phyloP scores from a whole-genome alignment of 2,797 vertebrate genomes.

The Chloroceryle inda region DNA sequence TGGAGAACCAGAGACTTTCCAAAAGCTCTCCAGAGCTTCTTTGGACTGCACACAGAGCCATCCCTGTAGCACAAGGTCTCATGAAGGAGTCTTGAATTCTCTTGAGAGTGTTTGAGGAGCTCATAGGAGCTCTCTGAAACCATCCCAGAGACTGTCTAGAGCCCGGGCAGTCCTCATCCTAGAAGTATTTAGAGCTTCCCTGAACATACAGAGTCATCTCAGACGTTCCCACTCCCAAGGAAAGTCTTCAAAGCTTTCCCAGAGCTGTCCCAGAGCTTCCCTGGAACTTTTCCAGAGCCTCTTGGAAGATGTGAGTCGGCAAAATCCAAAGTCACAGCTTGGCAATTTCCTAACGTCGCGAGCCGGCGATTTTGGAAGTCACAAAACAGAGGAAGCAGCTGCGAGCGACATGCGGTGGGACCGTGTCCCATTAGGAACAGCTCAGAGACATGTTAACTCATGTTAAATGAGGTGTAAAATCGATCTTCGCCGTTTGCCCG shows the following conservation, averaged over 20 bases:
- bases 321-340: background rate
- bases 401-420: background rate
- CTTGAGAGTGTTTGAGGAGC: background rate
- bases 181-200: background rate
- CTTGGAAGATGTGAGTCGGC: background rate
- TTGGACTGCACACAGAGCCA: background rate
- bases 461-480: constrained; percentile 55
- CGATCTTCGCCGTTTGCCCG: background rate
- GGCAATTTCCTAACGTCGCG: background rate
- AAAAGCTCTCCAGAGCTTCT: background rate
- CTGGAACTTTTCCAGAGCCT: background rate
- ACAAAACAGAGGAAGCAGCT: constrained; percentile 1
- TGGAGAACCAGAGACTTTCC: background rate
- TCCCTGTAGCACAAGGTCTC: background rate
- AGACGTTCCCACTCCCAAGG: background rate
- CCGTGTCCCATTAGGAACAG: background rate
- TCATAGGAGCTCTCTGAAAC: background rate
- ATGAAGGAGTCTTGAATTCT: background rate
- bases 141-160: background rate
- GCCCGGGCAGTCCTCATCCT: background rate
- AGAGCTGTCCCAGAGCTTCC: background rate
- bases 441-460: background rate
- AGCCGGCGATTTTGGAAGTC: background rate
- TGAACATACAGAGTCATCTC: background rate
- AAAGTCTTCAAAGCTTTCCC: background rate